Evolutionary conservation across 2,113 vertebrate genomes (phyloP).

Genomic region (Pongo pygmaeus): DNA sequence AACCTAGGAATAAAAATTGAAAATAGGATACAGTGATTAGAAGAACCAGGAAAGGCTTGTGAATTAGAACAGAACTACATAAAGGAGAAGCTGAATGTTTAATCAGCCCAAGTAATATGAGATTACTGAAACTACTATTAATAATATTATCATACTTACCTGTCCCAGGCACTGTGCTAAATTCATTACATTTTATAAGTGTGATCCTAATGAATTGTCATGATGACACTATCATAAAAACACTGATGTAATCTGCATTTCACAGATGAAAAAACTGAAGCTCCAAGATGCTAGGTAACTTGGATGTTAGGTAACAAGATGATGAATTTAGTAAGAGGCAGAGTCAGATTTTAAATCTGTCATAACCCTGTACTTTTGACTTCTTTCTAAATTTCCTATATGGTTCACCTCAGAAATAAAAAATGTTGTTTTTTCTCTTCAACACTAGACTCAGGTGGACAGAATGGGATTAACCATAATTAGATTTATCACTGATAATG

Average conservation of each 20-base stretch:
- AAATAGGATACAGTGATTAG: background rate
- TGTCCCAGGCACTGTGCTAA: background rate
- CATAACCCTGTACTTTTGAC: background rate
- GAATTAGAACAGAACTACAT: background rate
- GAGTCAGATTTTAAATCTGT: background rate
- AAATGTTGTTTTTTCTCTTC: background rate
- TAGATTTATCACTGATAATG: background rate
- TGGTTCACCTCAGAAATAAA: background rate
- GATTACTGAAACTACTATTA: background rate
- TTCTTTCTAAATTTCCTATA: background rate
- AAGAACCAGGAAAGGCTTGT: background rate
- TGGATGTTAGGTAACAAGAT: background rate
- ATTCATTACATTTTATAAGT: background rate
- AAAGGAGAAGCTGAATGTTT: background rate
- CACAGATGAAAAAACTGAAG: background rate
- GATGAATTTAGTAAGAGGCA: background rate
- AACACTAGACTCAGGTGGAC: background rate
- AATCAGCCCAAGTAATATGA: background rate
- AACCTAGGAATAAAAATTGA: background rate
- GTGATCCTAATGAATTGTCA: background rate
- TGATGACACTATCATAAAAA: background rate
- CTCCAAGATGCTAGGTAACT: background rate
- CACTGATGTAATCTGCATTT: background rate
- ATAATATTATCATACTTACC: background rate
- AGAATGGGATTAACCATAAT: background rate